A percentile compares a stretch with the other conserved stretches of the same genome.
Conservation (phyloP, 2,797 vertebrate genomes). For the Sebastolobus alascanus region DNA sequence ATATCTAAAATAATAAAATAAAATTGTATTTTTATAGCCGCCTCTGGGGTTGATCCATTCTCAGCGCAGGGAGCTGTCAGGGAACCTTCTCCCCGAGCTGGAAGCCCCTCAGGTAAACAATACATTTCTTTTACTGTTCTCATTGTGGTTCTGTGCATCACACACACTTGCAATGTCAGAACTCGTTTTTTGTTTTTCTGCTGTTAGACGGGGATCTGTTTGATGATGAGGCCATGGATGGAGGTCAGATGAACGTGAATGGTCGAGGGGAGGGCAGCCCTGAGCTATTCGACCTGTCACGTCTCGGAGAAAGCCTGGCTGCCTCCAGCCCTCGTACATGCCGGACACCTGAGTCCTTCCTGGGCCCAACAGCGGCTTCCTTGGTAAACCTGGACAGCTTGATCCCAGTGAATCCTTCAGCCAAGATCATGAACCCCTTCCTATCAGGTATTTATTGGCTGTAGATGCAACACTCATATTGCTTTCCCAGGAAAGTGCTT, state of each 20-base stretch:
- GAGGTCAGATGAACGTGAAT: constrained; percentile 86
- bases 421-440: constrained; percentile 93
- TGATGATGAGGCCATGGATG: constrained; percentile 88
- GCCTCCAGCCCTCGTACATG: constrained; percentile 80
- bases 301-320: constrained; percentile 85
- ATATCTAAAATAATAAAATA: background rate
- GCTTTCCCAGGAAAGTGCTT: background rate
- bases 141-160: background rate
- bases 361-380: constrained; percentile 91
- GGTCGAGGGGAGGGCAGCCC: constrained; percentile 82
- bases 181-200: background rate
- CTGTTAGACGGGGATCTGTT: constrained; percentile 91
- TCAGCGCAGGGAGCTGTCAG: constrained; percentile 40
- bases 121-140: background rate
- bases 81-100: constrained; percentile 58
- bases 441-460: constrained; percentile 75
- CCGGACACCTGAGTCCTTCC: constrained; percentile 91
- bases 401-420: constrained; percentile 82
- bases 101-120: constrained; percentile 81
- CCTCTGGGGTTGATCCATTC: constrained; percentile 78
- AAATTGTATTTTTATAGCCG: constrained; percentile 47
- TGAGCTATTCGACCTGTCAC: constrained; percentile 87
- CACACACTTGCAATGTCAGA: background rate
- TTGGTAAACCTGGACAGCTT: constrained; percentile 93
- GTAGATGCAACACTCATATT: background rate